These are phyloP conservation scores for Emys orbicularis DNA, from an alignment of 2,797 vertebrate species.

Conservation along the genomic window DNA sequence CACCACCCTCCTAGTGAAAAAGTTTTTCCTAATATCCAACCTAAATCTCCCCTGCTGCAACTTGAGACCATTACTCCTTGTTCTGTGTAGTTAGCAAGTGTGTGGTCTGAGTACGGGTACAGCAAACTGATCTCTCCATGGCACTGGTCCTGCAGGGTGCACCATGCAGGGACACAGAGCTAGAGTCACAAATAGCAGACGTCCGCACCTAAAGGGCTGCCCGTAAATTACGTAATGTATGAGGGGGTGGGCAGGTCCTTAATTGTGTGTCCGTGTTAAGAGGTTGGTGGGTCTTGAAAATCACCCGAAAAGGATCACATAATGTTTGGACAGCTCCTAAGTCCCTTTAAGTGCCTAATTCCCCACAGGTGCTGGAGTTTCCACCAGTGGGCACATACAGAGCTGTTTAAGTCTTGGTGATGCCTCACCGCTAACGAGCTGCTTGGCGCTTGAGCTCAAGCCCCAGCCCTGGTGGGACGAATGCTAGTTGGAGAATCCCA, in stretches of 20 bases:
- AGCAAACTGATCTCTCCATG: neutral
- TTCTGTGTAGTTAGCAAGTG: neutral
- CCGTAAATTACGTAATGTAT: accelerated
- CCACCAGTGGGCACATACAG: too few relatives aligned
- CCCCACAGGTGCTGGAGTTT: too few relatives aligned
- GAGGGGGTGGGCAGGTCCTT: accelerated
- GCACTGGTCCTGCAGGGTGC: neutral
- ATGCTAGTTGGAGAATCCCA: too few relatives aligned
- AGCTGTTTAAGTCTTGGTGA: neutral
- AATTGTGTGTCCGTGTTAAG: neutral
- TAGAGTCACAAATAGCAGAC: too few relatives aligned
- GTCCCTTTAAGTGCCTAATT: neutral
- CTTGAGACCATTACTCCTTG: too few relatives aligned
- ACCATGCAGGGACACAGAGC: neutral
- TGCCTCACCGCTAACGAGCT: neutral
- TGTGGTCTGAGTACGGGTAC: too few relatives aligned
- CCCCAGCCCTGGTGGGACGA: neutral
- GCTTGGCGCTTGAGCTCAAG: neutral
- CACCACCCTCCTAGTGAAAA: too few relatives aligned
- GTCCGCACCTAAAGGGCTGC: too few relatives aligned
- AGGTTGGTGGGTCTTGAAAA: neutral
- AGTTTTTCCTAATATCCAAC: too few relatives aligned
- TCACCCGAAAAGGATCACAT: neutral
- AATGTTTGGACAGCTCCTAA: neutral
- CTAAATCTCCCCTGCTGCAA: too few relatives aligned